Base-by-base conservation (phyloP, 2,888 invertebrate genomes). In the Acanthosepion lycidas region DNA sequence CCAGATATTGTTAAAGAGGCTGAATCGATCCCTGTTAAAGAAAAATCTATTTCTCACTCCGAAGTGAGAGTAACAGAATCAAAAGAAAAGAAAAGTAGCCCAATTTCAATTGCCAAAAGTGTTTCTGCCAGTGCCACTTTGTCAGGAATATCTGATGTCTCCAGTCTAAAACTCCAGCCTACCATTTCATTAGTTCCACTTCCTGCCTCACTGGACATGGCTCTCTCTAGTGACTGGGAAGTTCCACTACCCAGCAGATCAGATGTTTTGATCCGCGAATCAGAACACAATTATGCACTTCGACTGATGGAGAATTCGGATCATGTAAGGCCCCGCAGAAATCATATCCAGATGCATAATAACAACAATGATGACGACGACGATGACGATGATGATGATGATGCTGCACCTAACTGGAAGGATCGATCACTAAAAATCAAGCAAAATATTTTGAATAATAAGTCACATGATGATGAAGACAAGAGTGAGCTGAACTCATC, bases 231-330 rank as follows among this genome's bases (percentile, higher is more conserved):
- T 51, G n/a, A 53, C 6, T 28, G 93, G 51, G 93, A 93, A n/a
- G 53, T 93, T 6, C 53, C 93, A 53, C 51, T 51, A 18, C 12
- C 93, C n/a, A 53, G 51, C 20, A 51, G 53, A 5, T 28, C 53
- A 93, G 51, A 93, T 18, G 93, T 49, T n/a, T 48, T 93, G 53
- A 93, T 51, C n/a, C 51, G 51, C 28, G 93, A 93, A 93, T 93
- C 93, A 26, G 93, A 93, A 53, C 93, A 93, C 15, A 93, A 93
- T 93, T 93, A 93, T 93, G 93, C 93, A n/a, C 49, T 93, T 53
- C 49, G 93, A 28, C 26, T 93, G 23, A 93, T 93, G 93, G 93
- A 93, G n/a, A 93, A 93, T 93, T 93, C 93, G 26, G 93, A 93
- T 51, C 51, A 33, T 28, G 51, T 93, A 15, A 49, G 28, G 28